Conservation (phyloP, 2,113 vertebrate species). For the Chaetura pelagica region DNA sequence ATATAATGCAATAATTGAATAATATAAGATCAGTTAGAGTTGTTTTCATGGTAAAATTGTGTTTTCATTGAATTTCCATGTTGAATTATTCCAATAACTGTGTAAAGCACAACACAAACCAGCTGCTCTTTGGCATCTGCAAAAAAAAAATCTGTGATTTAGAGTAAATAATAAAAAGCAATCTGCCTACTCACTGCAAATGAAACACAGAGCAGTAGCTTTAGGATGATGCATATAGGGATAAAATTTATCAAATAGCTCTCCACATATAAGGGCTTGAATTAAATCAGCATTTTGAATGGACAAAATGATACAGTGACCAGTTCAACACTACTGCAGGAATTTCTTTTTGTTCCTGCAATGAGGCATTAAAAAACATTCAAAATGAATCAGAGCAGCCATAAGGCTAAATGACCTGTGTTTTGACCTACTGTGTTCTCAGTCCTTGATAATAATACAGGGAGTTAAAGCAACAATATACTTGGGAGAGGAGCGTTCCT, state of each 20-base stretch:
- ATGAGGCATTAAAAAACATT: neutral
- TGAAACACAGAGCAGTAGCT: neutral
- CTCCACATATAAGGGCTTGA: neutral
- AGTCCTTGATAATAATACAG: neutral
- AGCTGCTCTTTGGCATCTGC: neutral
- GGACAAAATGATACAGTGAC: neutral
- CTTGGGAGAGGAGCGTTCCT: neutral
- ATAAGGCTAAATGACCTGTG: neutral
- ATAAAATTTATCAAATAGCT: neutral
- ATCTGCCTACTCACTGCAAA: neutral
- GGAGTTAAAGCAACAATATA: neutral
- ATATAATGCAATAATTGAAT: neutral
- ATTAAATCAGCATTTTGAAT: neutral
- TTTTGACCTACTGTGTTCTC: neutral
- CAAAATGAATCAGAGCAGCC: neutral
- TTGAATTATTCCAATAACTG: neutral
- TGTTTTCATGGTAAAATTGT: neutral
- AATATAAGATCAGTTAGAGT: neutral
- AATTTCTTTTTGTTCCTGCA: slow-evolving; percentile 15
- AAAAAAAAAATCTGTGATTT: neutral
- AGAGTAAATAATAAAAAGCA: slow-evolving; percentile 2
- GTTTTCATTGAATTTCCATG: neutral
- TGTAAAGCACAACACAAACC: neutral
- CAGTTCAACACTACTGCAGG: neutral
- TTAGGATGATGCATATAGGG: neutral